Evolutionary conservation across 2,797 vertebrate species (phyloP), one percentile per base, ranked within the genome.

Genomic region (Coluber constrictor): DNA sequence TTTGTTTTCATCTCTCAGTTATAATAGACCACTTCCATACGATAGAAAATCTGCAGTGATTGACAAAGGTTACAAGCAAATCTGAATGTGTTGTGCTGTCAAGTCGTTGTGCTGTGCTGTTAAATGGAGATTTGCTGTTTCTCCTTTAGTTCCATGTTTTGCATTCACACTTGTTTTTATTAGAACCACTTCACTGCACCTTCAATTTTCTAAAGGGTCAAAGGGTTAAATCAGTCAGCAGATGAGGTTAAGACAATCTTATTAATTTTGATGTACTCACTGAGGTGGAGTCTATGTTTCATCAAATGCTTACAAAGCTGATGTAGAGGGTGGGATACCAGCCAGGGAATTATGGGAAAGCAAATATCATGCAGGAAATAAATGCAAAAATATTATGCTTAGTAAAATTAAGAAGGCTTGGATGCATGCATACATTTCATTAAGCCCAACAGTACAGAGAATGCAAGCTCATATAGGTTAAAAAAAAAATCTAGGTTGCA

Each of bases 61-160:
- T 93, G 90, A 92, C 86, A 57, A 63, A 94, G 59, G 5, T 0
- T 1, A 70, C 16, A 86, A 57, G 57, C 16, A n/a, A 70, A 93
- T 91, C 20, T 2, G 8, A 0, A 3, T 6, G 5, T 0, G 66
- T 74, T 79, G 60, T 56, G 11, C 74, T 60, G 54, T 13, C 3
- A 11, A 16, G 54, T 20, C n/a, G 10, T 2, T 0, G 27, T 6
- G 15, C 51, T 61, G 4, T 1, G 0, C 0, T 47, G 2, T 60
- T 66, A 55, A 86, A 18, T 92, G 91, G 18, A 66, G 1, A 88
- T 47, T 63, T 61, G 23, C 57, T 0, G 5, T 47, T 59, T 63
- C 59, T 47, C 56, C 61, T 90, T 57, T 63, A 54, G 47, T 66
- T 63, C 79, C 87, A 23, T 6, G 43, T 18, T 90, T 93, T 3